Evolutionary conservation across 2,113 vertebrate genomes (phyloP), one percentile per base, ranked within the genome.

Genomic region (Paramisgurnus dabryanus): DNA sequence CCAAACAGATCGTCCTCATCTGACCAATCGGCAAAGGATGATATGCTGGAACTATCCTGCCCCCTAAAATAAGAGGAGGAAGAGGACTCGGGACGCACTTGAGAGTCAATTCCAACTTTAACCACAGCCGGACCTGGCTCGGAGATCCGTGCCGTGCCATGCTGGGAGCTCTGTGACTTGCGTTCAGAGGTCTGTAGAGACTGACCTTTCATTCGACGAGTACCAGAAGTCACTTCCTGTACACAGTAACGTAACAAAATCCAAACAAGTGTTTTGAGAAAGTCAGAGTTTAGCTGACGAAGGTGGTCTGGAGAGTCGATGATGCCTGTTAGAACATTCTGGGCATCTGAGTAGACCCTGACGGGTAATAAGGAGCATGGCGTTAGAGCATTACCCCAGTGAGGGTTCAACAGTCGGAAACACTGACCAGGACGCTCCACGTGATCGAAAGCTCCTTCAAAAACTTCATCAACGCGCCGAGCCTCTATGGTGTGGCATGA

Each of bases 401-500:
- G 95, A 72, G 93, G 89, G 87, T 99, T 99, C n/a, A 95, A 86
- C 41, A 93, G 92, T 67, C 93, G 91, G 34, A 92, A 90, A 63
- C 92, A 77, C 41, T 58, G 82, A 80, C 91, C 91, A 0, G 90
- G 73, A 47, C 82, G 84, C 77, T 96, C 95, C 4, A 95, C 91
- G 4, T 91, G 91, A 81, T 96, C 94, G 45, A 99, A 98, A 7
- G 96, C 96, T 61, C 87, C 91, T 88, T 95, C 96, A 78, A 99
- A 99, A 66, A 99, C 93, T 89, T 99, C 97, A 72, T 99, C 97
- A 67, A 99, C 96, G 84, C 94, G 92, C 76, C 92, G 95, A 41
- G 97, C 98, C 92, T 99, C 98, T 81, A 95, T 96, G 5, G 97
- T 95, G 84, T 99, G 98, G 85, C 98, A 99, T 7, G 98, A 98